phyloP scores from a whole-genome alignment of 2,888 invertebrate genomes.

The Linnaemya tessellans region DNA sequence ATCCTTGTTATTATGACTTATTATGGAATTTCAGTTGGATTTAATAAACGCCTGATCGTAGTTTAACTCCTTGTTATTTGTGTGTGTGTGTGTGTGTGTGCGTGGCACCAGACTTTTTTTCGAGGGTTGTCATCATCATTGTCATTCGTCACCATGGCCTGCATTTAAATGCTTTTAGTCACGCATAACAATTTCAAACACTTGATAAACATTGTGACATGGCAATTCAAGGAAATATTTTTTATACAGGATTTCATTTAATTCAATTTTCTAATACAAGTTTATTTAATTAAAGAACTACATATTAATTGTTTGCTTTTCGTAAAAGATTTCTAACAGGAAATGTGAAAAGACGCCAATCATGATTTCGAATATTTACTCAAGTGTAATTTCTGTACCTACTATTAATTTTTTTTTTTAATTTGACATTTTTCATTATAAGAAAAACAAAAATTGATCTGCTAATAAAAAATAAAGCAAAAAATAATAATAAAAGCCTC shows the following conservation, averaged over 20 bases:
- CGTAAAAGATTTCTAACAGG: neutral
- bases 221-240: constrained; percentile 49
- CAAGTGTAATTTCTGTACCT: neutral
- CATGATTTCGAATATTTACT: neutral
- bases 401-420: no score
- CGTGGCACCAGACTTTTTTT: constrained; percentile 19
- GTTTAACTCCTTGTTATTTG: constrained; percentile 20
- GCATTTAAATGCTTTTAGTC: constrained; percentile 78
- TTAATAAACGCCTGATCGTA: constrained; percentile 17
- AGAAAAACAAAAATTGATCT: no score
- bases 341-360: neutral
- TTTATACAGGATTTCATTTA: constrained; percentile 40
- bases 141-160: constrained; percentile 43
- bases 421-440: neutral
- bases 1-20: constrained; percentile 8
- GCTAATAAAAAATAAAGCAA: no score
- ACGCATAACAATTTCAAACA: constrained; percentile 79
- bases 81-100: neutral
- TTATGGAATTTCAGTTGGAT: constrained; percentile 29
- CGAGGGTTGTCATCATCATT: constrained; percentile 56
- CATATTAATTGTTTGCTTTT: neutral
- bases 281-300: constrained; percentile 39
- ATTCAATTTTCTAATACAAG: constrained; percentile 37
- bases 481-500: neutral
- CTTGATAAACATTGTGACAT: constrained; percentile 69